Conservation (phyloP, 35 echinoderm and acorn worm genomes). For the Patiria miniata region DNA sequence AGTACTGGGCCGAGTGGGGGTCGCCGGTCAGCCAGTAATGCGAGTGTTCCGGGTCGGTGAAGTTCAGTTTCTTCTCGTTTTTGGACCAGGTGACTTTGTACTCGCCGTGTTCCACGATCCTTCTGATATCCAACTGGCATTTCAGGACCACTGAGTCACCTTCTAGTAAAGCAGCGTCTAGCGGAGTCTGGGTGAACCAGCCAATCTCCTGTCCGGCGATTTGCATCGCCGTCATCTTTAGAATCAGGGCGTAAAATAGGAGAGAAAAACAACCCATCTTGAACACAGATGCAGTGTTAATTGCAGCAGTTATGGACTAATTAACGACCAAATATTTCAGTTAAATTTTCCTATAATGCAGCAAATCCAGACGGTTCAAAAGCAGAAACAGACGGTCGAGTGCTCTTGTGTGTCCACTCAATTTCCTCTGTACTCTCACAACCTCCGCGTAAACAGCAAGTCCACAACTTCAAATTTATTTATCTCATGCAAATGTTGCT, state of each 20-base stretch:
- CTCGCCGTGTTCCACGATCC: not conserved
- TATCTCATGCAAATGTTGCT: not conserved
- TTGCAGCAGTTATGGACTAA: too few species aligned
- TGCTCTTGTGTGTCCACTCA: too few species aligned
- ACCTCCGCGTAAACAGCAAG: not conserved
- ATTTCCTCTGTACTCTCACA: too few species aligned
- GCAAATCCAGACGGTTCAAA: too few species aligned
- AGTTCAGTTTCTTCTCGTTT: not conserved
- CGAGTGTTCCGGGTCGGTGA: not conserved
- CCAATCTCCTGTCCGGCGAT: too few species aligned
- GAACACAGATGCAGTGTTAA: too few species aligned
- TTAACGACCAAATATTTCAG: too few species aligned
- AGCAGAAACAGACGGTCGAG: too few species aligned
- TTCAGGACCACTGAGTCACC: not conserved
- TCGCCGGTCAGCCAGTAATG: not conserved
- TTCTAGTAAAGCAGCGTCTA: not conserved
- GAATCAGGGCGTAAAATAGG: too few species aligned
- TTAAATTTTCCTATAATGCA: too few species aligned
- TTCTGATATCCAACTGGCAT: not conserved
- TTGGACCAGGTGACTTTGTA: constrained; percentile 2
- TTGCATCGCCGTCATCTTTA: too few species aligned
- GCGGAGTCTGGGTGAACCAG: not conserved
- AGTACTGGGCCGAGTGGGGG: not conserved
- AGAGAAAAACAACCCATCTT: too few species aligned
- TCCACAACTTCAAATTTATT: not conserved